These are phyloP conservation scores for Alloplasta piceator DNA, from an alignment of 2,888 invertebrate genomes.

Conservation along the genomic window DNA sequence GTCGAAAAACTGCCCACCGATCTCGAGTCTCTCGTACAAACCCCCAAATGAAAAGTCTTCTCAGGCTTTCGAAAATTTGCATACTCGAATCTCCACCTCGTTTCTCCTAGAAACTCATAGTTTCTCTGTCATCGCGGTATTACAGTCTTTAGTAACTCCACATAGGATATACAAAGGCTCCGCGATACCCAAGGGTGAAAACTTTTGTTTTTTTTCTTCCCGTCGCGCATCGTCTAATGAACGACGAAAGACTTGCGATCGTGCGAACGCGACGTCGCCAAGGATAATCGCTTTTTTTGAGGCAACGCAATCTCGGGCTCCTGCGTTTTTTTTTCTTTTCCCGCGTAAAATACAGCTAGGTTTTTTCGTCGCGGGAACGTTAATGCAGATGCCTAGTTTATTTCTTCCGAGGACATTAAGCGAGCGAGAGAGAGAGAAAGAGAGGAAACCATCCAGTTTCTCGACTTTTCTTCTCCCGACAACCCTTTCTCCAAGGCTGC, in stretches of 20 bases:
- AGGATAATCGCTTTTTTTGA: conserved; percentile 54
- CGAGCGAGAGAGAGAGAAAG: conserved; percentile 3
- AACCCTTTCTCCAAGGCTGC: conserved; percentile 56
- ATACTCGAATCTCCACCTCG: conserved; percentile 67
- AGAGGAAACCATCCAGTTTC: conserved; percentile 28
- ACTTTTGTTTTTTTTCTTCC: conserved; percentile 46
- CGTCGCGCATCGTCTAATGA: conserved; percentile 27
- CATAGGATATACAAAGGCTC: not conserved
- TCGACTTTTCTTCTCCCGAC: conserved; percentile 49
- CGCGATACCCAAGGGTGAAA: conserved; percentile 4
- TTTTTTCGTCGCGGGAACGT: conserved; percentile 11
- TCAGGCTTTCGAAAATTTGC: conserved; percentile 69
- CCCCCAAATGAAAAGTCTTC: conserved; percentile 67
- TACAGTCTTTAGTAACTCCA: not conserved
- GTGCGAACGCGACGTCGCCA: conserved; percentile 63
- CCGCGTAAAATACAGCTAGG: not conserved
- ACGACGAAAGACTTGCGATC: conserved; percentile 49
- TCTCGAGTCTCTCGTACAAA: conserved; percentile 56
- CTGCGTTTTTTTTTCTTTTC: conserved; percentile 11
- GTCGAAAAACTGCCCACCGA: conserved; percentile 74
- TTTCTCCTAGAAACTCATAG: conserved; percentile 41
- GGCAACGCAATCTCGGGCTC: not conserved
- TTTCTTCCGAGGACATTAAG: conserved; percentile 54
- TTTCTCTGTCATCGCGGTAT: not conserved
- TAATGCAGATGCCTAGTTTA: conserved; percentile 49